Evolutionary conservation across 2,113 vertebrate species (phyloP).

Genomic region (Hemichromis elongatus): DNA sequence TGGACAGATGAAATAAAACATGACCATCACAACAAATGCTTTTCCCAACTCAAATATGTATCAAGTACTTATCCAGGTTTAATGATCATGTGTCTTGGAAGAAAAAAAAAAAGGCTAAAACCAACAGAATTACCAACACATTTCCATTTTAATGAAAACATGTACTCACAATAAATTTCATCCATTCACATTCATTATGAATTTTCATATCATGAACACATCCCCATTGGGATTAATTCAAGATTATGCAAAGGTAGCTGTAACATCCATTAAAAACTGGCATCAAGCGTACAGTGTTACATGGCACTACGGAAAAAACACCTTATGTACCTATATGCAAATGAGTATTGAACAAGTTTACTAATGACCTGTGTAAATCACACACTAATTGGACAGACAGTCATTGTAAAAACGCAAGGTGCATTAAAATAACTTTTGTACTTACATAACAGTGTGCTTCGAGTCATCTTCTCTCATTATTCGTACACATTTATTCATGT

Average conservation of each 20-base stretch:
- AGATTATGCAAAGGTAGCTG: not conserved
- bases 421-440: not conserved
- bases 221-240: not conserved
- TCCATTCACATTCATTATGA: not conserved
- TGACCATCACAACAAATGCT: not conserved
- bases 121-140: not conserved
- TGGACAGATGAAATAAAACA: not conserved
- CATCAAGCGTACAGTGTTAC: not conserved
- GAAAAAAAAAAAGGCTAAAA: not conserved
- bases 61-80: not conserved
- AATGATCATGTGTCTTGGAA: not conserved
- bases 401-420: not conserved
- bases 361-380: not conserved
- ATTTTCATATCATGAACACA: not conserved
- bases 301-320: fast-evolving
- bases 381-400: not conserved
- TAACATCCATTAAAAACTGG: not conserved
- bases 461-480: not conserved
- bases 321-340: not conserved
- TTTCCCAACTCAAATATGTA: not conserved
- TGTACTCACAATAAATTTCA: not conserved
- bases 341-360: not conserved
- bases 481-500: not conserved
- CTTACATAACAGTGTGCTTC: not conserved
- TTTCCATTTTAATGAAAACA: not conserved